Conservation (phyloP, 2,888 invertebrate species). For the Abscondita cerata region DNA sequence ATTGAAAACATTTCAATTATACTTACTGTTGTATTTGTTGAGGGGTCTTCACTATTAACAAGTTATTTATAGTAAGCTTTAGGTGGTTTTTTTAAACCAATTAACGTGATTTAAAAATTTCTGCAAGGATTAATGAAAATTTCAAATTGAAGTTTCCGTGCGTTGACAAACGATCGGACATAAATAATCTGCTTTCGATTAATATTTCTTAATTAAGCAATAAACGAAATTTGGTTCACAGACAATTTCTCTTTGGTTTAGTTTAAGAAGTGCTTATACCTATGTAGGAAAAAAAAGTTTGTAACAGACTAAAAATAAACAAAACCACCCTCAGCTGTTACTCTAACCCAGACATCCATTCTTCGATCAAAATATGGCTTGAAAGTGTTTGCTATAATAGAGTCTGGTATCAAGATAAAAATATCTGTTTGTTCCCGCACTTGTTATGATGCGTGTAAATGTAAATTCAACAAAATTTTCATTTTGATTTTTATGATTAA, state of each 20-base stretch:
- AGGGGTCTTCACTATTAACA: slow-evolving; percentile 7
- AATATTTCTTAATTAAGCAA: too few species aligned
- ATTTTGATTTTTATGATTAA: too few species aligned
- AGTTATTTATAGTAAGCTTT: neutral
- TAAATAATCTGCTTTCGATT: too few species aligned
- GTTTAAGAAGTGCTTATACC: slow-evolving; percentile 25
- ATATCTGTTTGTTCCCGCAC: neutral
- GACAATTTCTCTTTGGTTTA: slow-evolving; percentile 18
- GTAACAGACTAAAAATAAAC: slow-evolving; percentile 32
- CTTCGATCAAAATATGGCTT: slow-evolving; percentile 16
- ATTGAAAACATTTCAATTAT: slow-evolving; percentile 54
- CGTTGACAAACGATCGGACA: too few species aligned
- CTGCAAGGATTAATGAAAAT: too few species aligned
- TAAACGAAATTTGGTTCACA: neutral
- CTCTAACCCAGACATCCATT: slow-evolving; percentile 22
- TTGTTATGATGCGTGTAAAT: neutral
- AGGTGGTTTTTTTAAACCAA: slow-evolving; percentile 6
- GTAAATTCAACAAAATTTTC: too few species aligned
- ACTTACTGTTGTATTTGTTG: slow-evolving; percentile 27
- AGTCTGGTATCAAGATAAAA: slow-evolving; percentile 1
- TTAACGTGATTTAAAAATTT: neutral
- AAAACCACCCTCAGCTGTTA: slow-evolving; percentile 33
- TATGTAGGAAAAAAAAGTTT: slow-evolving; percentile 25
- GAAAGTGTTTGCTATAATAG: slow-evolving; percentile 13
- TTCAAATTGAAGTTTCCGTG: slow-evolving; percentile 23